Evolutionary conservation across 2,888 invertebrate species (phyloP).

Genomic region (Cylindroiulus punctatus): DNA sequence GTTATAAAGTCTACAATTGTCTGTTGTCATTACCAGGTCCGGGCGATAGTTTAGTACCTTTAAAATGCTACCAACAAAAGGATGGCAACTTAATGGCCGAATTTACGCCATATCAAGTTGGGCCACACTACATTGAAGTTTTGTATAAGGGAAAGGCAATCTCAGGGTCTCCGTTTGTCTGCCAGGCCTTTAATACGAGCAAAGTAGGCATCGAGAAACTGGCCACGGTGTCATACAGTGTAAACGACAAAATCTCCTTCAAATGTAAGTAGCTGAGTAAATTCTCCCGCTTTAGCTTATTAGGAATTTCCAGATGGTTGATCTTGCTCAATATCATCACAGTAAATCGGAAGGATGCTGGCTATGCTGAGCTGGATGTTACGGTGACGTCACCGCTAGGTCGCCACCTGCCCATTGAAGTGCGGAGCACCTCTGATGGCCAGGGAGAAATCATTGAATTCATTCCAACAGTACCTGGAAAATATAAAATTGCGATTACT

Average conservation of each 20-base stretch:
- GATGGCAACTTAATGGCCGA: conserved; percentile 95
- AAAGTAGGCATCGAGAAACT: conserved; percentile 80
- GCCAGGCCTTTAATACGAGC: conserved; percentile 89
- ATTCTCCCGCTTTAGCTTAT: not conserved
- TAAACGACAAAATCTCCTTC: conserved; percentile 84
- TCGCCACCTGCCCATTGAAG: conserved; percentile 81
- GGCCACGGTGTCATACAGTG: conserved; percentile 69
- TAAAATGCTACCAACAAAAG: conserved; percentile 94
- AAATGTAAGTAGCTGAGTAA: conserved; percentile 72
- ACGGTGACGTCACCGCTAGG: conserved; percentile 88
- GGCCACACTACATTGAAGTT: conserved; percentile 77
- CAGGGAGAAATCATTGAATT: conserved; percentile 78
- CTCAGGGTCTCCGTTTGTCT: conserved; percentile 91
- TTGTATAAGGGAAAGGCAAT: conserved; percentile 89
- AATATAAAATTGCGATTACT: conserved; percentile 73
- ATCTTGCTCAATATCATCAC: conserved; percentile 55
- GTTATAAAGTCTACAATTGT: not conserved
- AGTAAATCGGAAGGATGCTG: conserved; percentile 85
- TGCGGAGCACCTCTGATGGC: conserved; percentile 69
- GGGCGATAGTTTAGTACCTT: conserved; percentile 74
- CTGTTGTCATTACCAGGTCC: conserved; percentile 59
- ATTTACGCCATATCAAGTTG: conserved; percentile 76
- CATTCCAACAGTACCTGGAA: conserved; percentile 84
- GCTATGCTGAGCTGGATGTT: conserved; percentile 85
- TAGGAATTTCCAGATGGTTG: conserved; percentile 46